Percentiles rank a stretch among this genome's conserved stretches.
Conservation (phyloP, 2,113 vertebrate genomes). For the Trochalopteron elliotii region DNA sequence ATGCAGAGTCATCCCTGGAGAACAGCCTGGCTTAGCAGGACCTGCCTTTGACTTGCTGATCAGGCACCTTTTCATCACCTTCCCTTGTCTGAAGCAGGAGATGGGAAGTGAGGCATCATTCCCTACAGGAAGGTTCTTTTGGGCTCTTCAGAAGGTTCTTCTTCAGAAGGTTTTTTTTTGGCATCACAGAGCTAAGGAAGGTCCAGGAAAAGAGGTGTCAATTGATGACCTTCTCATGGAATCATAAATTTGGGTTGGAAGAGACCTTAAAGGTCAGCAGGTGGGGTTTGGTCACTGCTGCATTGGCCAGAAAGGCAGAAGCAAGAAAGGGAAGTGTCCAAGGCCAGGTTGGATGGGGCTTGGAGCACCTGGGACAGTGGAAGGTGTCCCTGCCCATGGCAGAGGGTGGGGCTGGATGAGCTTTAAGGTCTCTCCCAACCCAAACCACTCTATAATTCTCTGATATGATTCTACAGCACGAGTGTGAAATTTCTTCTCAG, state of each 20-base stretch:
- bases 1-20: neutral
- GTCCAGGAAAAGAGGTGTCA: neutral
- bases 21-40: neutral
- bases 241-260: neutral
- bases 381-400: neutral
- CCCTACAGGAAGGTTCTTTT: neutral
- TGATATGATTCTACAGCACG: neutral
- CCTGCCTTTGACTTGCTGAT: neutral
- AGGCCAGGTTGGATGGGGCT: fast-evolving
- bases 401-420: neutral
- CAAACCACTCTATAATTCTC: neutral
- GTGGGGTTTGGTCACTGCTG: neutral
- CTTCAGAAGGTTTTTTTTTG: neutral
- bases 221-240: neutral
- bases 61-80: neutral
- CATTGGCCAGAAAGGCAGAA: neutral
- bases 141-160: too few species aligned
- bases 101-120: neutral
- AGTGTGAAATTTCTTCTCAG: neutral
- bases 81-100: neutral
- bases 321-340: neutral
- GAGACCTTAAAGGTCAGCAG: neutral
- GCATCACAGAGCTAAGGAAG: neutral
- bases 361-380: neutral
- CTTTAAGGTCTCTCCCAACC: neutral